Evolutionary conservation across 2,113 vertebrate species (phyloP).

Genomic region (Proteles cristata): DNA sequence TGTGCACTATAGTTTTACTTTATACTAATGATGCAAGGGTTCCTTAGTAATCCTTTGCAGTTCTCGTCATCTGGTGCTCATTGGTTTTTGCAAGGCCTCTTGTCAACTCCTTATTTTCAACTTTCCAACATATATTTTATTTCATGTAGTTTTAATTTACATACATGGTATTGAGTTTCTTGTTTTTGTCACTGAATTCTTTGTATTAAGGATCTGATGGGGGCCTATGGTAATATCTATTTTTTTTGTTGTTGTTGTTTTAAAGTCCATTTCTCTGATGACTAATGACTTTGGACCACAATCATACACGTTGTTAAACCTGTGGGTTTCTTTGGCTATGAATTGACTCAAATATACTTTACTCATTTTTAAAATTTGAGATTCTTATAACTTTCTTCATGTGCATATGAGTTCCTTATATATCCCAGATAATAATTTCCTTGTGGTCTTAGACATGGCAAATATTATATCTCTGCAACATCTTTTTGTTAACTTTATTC

Average conservation of each 20-base stretch:
- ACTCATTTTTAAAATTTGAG: background rate
- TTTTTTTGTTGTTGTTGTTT: background rate
- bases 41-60: background rate
- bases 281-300: background rate
- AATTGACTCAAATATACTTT: background rate
- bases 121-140: background rate
- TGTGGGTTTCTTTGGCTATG: background rate
- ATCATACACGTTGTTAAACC: background rate
- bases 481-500: background rate
- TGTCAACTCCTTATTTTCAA: background rate
- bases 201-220: background rate
- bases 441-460: background rate
- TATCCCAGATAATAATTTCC: background rate
- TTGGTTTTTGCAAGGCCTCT: background rate
- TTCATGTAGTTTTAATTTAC: background rate
- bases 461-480: background rate
- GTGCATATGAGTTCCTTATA: background rate
- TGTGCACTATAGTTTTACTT: background rate
- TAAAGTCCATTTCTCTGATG: constrained; percentile 7
- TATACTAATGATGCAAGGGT: background rate
- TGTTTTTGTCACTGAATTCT: constrained; percentile 11
- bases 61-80: background rate
- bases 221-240: background rate
- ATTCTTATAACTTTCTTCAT: background rate
- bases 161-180: background rate